phyloP scores from a whole-genome alignment of 2,797 vertebrate species.

The Triplophysa bombifrons region DNA sequence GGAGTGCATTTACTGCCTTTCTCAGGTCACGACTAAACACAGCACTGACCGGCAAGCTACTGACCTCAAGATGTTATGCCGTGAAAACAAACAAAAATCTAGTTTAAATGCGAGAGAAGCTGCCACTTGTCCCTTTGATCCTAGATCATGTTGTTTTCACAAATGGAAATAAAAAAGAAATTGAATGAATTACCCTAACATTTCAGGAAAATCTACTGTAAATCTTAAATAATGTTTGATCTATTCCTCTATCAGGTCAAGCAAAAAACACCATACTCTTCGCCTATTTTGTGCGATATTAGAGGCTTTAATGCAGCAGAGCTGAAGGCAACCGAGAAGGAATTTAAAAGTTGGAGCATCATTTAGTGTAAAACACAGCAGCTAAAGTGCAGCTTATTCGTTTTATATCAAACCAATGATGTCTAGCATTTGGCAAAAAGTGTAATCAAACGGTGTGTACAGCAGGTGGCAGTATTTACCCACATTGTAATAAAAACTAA shows the following conservation, averaged over 20 bases:
- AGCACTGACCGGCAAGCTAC: slow-evolving; percentile 18
- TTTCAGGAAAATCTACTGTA: too few relatives aligned
- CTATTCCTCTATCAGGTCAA: not conserved
- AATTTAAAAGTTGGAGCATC: not conserved
- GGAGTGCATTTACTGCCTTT: slow-evolving; percentile 48
- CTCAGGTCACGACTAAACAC: slow-evolving; percentile 29
- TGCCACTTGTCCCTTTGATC: not conserved
- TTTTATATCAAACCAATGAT: not conserved
- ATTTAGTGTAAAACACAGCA: not conserved
- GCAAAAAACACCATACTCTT: not conserved
- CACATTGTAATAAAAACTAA: not conserved
- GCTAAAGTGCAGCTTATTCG: too few relatives aligned
- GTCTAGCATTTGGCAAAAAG: too few relatives aligned
- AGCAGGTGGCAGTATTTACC: slow-evolving; percentile 22
- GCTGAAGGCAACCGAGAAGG: not conserved
- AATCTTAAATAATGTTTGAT: too few relatives aligned
- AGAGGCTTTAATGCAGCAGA: not conserved
- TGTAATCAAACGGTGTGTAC: not conserved
- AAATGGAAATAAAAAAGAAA: too few relatives aligned
- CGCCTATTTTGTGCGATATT: too few relatives aligned
- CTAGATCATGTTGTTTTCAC: not conserved
- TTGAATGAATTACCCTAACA: not conserved
- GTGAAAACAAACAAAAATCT: slow-evolving; percentile 28
- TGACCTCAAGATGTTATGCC: slow-evolving; percentile 10
- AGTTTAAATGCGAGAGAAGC: slow-evolving; percentile 1